Base-by-base conservation (phyloP, 2,113 vertebrate genomes). In the Hippolais icterina region DNA sequence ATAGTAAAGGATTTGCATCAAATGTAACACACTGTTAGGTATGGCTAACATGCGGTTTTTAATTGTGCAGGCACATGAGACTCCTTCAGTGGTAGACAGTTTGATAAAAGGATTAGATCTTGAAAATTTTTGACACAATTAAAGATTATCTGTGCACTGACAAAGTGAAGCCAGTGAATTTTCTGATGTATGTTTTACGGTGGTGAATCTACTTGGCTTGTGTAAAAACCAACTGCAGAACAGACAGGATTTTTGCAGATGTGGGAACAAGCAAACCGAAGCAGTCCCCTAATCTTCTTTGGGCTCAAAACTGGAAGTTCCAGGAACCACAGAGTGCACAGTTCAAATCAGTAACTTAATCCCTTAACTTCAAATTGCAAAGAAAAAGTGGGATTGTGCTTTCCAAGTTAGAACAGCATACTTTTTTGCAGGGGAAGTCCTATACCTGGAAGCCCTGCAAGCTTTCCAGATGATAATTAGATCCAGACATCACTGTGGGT, bases 51-150 rank as follows among this genome's bases (percentile, higher is more conserved):
- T 91, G 81, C n/a, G 69, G 94, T 57, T 98, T 98, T 98, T 99
- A 99, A 99, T 99, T 99, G 98, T 98, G 96, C 96, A 97, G 97
- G 97, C 98, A 95, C 97, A 96, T 89, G 97, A 98, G 94, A 97
- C 97, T 98, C 97, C 97, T 98, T 97, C 98, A 98, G 98, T 98
- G 98, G 98, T 98, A 98, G 98, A 95, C 97, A 97, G 97, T 98
- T 98, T 98, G 98, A 98, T 98, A 98, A 98, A 98, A 97, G 98
- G 98, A 98, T 99, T 99, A 98, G 97, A 98, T 98, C 96, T 95
- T 97, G 94, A 98, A 98, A 98, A 96, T 98, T 98, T 98, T 97
- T 97, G 96, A 96, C 86, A 93, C 98, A 98, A 98, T 98, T 98
- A 98, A 97, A 98, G 95, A 97, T 97, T 94, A 94, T 93, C 91